These are phyloP conservation scores for Drosophila longiperda DNA, from an alignment of 2,888 invertebrate species.

Conservation along the genomic window DNA sequence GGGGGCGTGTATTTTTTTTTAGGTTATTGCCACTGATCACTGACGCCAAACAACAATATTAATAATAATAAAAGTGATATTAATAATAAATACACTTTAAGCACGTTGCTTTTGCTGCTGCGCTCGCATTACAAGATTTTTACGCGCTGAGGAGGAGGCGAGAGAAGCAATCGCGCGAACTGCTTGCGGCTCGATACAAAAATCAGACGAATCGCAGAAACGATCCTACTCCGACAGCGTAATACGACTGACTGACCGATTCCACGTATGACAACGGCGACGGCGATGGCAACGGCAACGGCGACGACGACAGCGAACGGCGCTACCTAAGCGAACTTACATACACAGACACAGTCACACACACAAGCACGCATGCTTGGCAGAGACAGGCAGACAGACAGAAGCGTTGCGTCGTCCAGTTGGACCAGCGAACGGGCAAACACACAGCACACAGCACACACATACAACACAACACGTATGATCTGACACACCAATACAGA, in stretches of 20 bases:
- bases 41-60: constrained; percentile 46
- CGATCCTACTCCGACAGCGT: constrained; percentile 85
- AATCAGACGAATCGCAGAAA: constrained; percentile 67
- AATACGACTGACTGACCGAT: constrained; percentile 84
- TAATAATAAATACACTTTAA: constrained; percentile 36
- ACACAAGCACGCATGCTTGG: constrained; percentile 22
- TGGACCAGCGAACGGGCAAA: constrained; percentile 49
- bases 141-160: constrained; percentile 40
- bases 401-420: constrained; percentile 63
- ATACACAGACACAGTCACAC: constrained; percentile 35
- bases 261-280: constrained; percentile 61
- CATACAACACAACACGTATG: constrained; percentile 12
- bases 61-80: not conserved
- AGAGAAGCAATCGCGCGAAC: constrained; percentile 45
- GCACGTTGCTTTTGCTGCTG: constrained; percentile 29
- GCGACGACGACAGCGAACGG: constrained; percentile 32
- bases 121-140: constrained; percentile 58
- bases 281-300: constrained; percentile 22
- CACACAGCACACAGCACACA: constrained; percentile 7
- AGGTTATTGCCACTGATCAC: constrained; percentile 58
- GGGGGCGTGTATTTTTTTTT: not conserved
- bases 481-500: constrained; percentile 14
- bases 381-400: constrained; percentile 29
- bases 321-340: constrained; percentile 50
- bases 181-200: constrained; percentile 23